Evolutionary conservation across 2,888 invertebrate species (phyloP).

Genomic region (Busseola fusca): DNA sequence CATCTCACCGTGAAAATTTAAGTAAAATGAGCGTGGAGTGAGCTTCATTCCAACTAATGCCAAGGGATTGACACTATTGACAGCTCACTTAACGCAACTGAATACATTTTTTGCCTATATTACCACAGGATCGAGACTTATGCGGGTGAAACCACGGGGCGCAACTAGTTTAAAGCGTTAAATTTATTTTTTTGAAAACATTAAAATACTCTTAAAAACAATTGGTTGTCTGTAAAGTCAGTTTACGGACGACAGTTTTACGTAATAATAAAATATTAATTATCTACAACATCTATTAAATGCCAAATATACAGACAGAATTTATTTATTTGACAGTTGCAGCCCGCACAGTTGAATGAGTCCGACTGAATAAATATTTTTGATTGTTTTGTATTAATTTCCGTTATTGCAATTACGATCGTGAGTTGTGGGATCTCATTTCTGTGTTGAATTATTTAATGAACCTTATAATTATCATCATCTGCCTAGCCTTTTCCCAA

Average conservation of each 20-base stretch:
- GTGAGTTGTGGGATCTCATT: conserved; percentile 20
- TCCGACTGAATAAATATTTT: conserved; percentile 22
- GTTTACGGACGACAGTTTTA: too few species aligned
- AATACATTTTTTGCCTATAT: neutral
- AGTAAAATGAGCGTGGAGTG: too few species aligned
- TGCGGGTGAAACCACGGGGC: neutral
- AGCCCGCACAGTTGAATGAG: conserved; percentile 16
- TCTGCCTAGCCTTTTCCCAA: too few species aligned
- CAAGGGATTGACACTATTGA: too few species aligned
- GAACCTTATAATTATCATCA: neutral
- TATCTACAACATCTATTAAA: conserved; percentile 25
- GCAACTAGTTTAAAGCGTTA: neutral
- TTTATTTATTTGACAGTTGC: conserved; percentile 32
- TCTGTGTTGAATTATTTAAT: conserved; percentile 7
- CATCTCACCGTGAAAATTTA: too few species aligned
- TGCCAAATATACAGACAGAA: conserved; percentile 33
- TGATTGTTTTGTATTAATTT: conserved; percentile 43
- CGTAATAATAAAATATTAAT: conserved; percentile 23
- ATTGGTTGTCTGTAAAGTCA: too few species aligned
- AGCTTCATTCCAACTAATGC: too few species aligned
- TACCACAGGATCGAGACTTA: neutral
- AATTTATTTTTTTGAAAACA: neutral
- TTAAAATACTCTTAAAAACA: neutral
- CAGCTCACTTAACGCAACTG: too few species aligned
- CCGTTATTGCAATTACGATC: conserved; percentile 19